These are phyloP conservation scores for human DNA, from an alignment of 2,113 vertebrate genomes.

Conservation along the genomic window DNA sequence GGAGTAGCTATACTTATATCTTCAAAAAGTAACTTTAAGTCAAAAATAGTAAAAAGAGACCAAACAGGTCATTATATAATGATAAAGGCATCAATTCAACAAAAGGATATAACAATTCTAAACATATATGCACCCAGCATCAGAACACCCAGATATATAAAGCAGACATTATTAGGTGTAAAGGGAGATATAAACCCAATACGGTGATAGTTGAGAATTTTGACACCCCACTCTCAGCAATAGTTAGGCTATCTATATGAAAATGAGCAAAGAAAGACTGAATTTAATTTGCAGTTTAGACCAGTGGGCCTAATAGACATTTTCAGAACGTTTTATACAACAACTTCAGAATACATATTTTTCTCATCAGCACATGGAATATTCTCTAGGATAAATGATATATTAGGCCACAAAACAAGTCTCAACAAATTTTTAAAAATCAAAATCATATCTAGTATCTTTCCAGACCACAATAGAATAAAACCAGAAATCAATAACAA, in stretches of 20 bases:
- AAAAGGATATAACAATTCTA: background rate
- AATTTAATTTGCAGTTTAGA: background rate
- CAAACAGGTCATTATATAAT: background rate
- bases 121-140: background rate
- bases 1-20: background rate
- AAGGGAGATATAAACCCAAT: background rate
- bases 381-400: background rate
- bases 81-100: background rate
- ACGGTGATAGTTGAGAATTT: background rate
- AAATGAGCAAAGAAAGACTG: background rate
- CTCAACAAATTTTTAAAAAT: background rate
- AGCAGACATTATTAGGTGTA: background rate
- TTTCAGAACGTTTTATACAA: background rate
- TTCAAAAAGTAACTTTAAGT: background rate
- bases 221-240: background rate
- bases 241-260: background rate
- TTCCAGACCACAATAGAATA: background rate
- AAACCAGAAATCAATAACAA: background rate
- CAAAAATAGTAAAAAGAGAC: background rate
- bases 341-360: background rate
- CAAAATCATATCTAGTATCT: background rate
- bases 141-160: background rate
- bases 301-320: background rate
- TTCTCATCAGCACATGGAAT: background rate
- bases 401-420: background rate